Percentiles rank a stretch among this genome's conserved stretches.
These are phyloP conservation scores for Galerucella pusilla DNA, from an alignment of 2,888 invertebrate species.

Conservation along the genomic window DNA sequence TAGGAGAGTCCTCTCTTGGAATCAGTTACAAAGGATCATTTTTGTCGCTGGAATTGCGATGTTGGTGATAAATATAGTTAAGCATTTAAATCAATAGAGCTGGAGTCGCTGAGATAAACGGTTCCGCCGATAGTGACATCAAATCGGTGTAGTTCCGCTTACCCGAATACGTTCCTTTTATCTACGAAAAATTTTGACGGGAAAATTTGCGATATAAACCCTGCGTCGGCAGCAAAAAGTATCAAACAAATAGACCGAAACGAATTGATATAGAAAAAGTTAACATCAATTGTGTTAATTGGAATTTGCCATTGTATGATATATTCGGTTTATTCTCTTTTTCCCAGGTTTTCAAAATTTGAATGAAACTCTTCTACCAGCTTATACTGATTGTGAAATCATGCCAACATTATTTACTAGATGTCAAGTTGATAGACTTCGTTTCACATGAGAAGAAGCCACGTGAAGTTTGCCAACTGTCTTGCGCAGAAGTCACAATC, in stretches of 20 bases:
- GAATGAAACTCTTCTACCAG: no score
- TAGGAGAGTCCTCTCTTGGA: not conserved
- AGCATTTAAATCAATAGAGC: conserved; percentile 35
- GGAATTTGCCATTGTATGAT: not conserved
- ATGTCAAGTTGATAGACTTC: no score
- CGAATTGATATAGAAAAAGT: not conserved
- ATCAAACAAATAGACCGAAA: not conserved
- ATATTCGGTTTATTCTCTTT: not conserved
- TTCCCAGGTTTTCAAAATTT: no score
- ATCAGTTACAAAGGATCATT: conserved; percentile 11
- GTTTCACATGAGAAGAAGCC: no score
- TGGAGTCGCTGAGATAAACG: conserved; percentile 28
- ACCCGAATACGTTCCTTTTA: conserved; percentile 3
- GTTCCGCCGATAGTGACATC: conserved; percentile 26
- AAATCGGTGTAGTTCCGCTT: conserved; percentile 21
- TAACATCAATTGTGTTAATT: not conserved
- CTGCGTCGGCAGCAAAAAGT: not conserved
- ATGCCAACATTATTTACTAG: no score
- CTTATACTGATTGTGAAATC: no score
- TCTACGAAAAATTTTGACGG: not conserved
- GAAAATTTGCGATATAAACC: not conserved
- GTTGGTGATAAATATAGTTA: conserved; percentile 25
- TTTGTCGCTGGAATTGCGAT: conserved; percentile 6
- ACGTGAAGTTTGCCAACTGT: no score
- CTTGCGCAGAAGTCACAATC: no score